Evolutionary conservation across 2,888 invertebrate species (phyloP).

Genomic region (Mayetiola destructor): DNA sequence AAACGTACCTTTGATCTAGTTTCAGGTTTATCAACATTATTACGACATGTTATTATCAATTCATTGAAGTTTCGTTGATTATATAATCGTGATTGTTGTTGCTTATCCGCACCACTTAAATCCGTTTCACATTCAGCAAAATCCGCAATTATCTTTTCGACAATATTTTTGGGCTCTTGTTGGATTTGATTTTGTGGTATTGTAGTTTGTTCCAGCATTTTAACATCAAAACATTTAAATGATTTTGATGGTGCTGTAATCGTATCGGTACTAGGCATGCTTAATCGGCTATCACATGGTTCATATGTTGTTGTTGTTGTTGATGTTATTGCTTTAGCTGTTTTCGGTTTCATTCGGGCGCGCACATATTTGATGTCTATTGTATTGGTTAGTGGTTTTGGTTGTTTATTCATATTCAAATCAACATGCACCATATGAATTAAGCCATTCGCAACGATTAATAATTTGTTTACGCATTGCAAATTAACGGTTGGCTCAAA

Average conservation of each 20-base stretch:
- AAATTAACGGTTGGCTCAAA: slow-evolving; percentile 56
- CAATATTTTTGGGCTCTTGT: slow-evolving; percentile 36
- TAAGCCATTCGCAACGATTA: slow-evolving; percentile 73
- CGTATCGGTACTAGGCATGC: too few relatives aligned
- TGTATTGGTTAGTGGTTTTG: slow-evolving; percentile 9
- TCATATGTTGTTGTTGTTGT: slow-evolving; percentile 16
- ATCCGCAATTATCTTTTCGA: slow-evolving; percentile 46
- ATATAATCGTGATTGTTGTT: neutral
- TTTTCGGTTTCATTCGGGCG: neutral
- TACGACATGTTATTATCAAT: slow-evolving; percentile 38
- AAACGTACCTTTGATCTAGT: slow-evolving; percentile 20
- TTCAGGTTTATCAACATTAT: slow-evolving; percentile 15
- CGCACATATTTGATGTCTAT: slow-evolving; percentile 12
- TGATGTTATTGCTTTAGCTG: neutral
- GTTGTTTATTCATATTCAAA: slow-evolving; percentile 36
- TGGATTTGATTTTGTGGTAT: slow-evolving; percentile 28
- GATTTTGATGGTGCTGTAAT: slow-evolving; percentile 16
- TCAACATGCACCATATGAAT: slow-evolving; percentile 62
- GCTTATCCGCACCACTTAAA: slow-evolving; percentile 19
- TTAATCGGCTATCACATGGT: too few relatives aligned
- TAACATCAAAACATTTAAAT: too few relatives aligned
- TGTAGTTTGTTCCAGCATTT: neutral
- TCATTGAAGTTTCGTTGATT: slow-evolving; percentile 28
- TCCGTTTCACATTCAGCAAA: slow-evolving; percentile 45
- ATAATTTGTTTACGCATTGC: slow-evolving; percentile 56